Conservation (phyloP, 2,113 vertebrate genomes). For the Falco punctatus region DNA sequence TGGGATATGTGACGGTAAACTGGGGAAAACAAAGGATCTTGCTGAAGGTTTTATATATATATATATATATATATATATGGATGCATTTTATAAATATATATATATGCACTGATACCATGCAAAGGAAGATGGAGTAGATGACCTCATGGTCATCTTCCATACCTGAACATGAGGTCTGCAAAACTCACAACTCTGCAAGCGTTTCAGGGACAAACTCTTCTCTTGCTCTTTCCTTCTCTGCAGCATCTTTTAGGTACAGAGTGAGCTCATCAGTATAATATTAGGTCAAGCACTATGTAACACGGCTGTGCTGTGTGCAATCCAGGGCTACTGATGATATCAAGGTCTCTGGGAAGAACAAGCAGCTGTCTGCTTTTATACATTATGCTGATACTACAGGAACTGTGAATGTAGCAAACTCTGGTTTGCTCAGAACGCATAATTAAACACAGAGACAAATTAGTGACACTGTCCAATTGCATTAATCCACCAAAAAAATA, state of each 20-base stretch:
- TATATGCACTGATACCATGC: too few relatives aligned
- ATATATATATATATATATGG: neutral
- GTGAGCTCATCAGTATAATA: conserved; percentile 39
- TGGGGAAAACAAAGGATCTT: neutral
- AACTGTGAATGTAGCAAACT: neutral
- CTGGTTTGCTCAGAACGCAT: conserved; percentile 21
- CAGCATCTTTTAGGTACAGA: neutral
- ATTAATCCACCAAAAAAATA: neutral
- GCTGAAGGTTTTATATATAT: neutral
- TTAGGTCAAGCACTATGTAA: conserved; percentile 40
- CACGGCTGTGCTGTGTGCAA: conserved; percentile 24
- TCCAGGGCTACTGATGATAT: conserved; percentile 42
- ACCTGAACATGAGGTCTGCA: neutral
- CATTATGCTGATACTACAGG: conserved; percentile 36
- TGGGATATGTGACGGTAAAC: neutral
- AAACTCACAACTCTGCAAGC: neutral
- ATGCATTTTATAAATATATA: neutral
- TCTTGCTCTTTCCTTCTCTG: neutral
- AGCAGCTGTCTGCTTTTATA: conserved; percentile 48
- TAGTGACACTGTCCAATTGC: conserved; percentile 10
- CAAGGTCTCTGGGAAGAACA: conserved; percentile 50
- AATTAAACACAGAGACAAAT: conserved; percentile 19
- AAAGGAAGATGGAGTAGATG: neutral
- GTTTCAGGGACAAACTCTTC: neutral
- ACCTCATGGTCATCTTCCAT: neutral